A percentile compares a stretch with the other conserved stretches of the same genome.
Evolutionary conservation across 2,888 invertebrate species (phyloP).

Genomic region (Acanthosepion lycidas): DNA sequence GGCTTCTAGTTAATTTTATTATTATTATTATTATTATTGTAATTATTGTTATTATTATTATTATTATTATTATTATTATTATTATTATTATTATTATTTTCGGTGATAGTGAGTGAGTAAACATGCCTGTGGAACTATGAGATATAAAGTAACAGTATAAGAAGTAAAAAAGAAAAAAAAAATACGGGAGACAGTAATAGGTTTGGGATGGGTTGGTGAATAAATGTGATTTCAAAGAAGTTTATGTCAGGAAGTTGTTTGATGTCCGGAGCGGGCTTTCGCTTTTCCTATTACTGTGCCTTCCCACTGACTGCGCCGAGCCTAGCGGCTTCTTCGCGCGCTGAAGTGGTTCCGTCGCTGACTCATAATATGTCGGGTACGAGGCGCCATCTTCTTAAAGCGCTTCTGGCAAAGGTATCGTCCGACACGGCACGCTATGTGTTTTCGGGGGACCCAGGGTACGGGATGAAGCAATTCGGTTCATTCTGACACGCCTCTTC

Average conservation of each 20-base stretch:
- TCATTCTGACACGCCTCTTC: not conserved
- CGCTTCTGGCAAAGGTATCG: not conserved
- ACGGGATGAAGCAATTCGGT: not conserved
- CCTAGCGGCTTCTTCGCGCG: not conserved
- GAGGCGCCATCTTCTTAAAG: not conserved
- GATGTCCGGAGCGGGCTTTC: conserved; percentile 33
- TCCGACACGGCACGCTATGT: not conserved
- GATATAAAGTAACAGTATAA: no score
- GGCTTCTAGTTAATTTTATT: no score
- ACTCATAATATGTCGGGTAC: not conserved
- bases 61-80: not conserved
- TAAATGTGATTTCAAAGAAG: not conserved
- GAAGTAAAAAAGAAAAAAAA: not conserved
- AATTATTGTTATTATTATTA: not conserved
- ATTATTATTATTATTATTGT: no score
- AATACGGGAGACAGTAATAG: not conserved
- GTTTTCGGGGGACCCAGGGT: not conserved
- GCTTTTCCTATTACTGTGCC: not conserved
- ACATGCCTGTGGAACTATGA: no score
- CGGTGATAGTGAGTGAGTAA: no score
- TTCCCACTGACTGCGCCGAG: not conserved
- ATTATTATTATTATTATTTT: not conserved
- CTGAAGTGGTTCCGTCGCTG: conserved; percentile 33
- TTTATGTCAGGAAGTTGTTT: not conserved
- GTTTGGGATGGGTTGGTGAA: not conserved